phyloP scores from a whole-genome alignment of 2,888 invertebrate genomes.

The Corythucha ciliata region DNA sequence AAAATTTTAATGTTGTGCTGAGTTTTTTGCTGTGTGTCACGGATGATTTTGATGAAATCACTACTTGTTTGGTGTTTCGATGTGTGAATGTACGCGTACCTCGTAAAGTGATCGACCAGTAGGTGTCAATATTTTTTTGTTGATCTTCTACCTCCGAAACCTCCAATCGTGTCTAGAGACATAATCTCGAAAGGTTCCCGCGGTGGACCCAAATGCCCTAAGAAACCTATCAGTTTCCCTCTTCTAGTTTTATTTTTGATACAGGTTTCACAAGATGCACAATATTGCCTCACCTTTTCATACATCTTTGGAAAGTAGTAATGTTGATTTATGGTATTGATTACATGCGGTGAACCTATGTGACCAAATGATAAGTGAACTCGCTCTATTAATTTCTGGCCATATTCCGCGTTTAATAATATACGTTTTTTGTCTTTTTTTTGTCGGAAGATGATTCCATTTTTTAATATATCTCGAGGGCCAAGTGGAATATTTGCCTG shows the following conservation, averaged over 20 bases:
- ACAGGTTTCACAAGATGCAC: slow-evolving; percentile 18
- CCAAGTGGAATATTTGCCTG: background rate
- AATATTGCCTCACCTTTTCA: slow-evolving; percentile 11
- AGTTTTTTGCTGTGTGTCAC: slow-evolving; percentile 20
- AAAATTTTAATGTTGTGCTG: slow-evolving; percentile 25
- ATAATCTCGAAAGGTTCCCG: slow-evolving; percentile 36
- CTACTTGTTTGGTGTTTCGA: slow-evolving; percentile 35
- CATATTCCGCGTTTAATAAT: slow-evolving; percentile 18
- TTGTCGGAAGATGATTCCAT: background rate
- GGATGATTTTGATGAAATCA: slow-evolving; percentile 33
- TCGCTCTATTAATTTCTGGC: slow-evolving; percentile 17
- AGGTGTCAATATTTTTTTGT: slow-evolving; percentile 37
- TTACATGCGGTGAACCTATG: slow-evolving; percentile 20
- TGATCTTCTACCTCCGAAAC: slow-evolving; percentile 34
- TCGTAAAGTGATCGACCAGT: slow-evolving; percentile 26
- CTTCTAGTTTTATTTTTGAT: slow-evolving; percentile 15
- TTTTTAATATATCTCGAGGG: background rate
- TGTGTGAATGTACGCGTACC: slow-evolving; percentile 35
- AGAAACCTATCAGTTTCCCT: slow-evolving; percentile 6
- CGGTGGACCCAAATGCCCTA: slow-evolving; percentile 35
- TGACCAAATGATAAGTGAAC: slow-evolving; percentile 21
- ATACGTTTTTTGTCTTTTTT: slow-evolving; percentile 13
- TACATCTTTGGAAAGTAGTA: slow-evolving; percentile 21
- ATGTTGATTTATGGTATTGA: slow-evolving; percentile 11
- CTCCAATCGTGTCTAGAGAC: slow-evolving; percentile 38